Evolutionary conservation across 2,888 invertebrate species (phyloP).

Genomic region (Lampropteryx suffumata): DNA sequence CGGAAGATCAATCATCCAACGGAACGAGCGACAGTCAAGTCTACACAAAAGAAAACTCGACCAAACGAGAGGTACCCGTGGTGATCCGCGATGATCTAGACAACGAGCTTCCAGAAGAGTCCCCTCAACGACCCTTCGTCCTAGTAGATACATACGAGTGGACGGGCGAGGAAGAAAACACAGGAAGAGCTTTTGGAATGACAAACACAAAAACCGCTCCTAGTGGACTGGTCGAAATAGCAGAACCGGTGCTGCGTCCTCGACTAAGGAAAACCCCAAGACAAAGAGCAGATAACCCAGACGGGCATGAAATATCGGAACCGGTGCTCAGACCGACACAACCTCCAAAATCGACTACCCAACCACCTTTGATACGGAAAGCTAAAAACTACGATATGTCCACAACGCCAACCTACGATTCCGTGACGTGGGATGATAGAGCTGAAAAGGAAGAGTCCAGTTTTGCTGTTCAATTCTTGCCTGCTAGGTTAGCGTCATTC

Average conservation of each 20-base stretch:
- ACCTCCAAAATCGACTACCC: constrained; percentile 57
- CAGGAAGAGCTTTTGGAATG: constrained; percentile 85
- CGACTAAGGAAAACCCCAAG: constrained; percentile 81
- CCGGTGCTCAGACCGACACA: constrained; percentile 83
- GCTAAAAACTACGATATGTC: constrained; percentile 75
- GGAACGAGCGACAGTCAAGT: constrained; percentile 46
- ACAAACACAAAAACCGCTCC: constrained; percentile 74
- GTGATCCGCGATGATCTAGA: constrained; percentile 55
- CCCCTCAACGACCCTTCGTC: constrained; percentile 62
- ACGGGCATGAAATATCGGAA: constrained; percentile 85
- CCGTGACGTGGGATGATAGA: constrained; percentile 54
- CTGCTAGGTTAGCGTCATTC: constrained; percentile 89
- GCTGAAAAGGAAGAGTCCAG: constrained; percentile 65
- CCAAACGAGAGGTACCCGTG: constrained; percentile 46
- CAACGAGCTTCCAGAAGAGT: constrained; percentile 71
- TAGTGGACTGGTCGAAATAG: constrained; percentile 84
- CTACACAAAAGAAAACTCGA: constrained; percentile 50
- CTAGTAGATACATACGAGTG: constrained; percentile 78
- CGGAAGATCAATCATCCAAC: constrained; percentile 51
- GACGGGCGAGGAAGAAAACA: constrained; percentile 73
- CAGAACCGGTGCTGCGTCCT: constrained; percentile 88
- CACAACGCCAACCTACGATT: constrained; percentile 67
- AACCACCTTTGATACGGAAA: constrained; percentile 57
- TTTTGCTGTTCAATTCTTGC: constrained; percentile 90
- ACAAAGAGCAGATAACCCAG: constrained; percentile 73